Conservation (phyloP, 1,140 invertebrate genomes). For the Luehdorfia chinensis region DNA sequence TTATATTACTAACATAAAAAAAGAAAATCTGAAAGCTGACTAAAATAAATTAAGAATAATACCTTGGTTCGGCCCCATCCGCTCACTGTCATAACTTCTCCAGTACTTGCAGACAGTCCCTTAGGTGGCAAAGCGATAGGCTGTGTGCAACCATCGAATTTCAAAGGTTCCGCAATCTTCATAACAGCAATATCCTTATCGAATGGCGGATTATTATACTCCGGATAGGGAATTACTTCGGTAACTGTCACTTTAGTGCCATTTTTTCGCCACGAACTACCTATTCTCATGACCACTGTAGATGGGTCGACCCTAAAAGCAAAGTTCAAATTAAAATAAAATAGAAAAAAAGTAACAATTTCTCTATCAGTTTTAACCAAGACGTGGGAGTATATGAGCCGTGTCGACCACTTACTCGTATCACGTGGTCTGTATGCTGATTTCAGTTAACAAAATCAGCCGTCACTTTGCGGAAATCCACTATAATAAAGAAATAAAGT, state of each 20-base stretch:
- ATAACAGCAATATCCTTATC: conserved; percentile 81
- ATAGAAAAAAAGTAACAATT: neutral
- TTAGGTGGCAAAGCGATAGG: conserved; percentile 39
- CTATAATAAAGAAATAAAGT: too few species aligned
- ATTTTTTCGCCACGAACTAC: conserved; percentile 53
- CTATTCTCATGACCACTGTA: conserved; percentile 60
- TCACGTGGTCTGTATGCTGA: too few species aligned
- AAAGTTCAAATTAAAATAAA: neutral
- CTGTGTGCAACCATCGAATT: conserved; percentile 47
- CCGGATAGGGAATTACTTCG: conserved; percentile 64
- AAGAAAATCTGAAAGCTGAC: too few species aligned
- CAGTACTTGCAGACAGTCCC: conserved; percentile 31
- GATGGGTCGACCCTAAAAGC: conserved; percentile 56
- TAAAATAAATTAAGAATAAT: too few species aligned
- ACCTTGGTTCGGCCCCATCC: conserved; percentile 59
- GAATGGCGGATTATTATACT: conserved; percentile 71
- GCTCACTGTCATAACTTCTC: conserved; percentile 42
- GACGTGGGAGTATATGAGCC: too few species aligned
- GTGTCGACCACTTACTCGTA: too few species aligned
- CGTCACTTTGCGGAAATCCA: too few species aligned
- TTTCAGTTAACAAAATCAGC: neutral
- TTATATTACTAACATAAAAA: too few species aligned
- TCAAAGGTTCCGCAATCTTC: conserved; percentile 50
- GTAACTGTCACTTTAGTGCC: conserved; percentile 64
- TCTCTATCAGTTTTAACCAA: too few species aligned